Percentiles rank a stretch among this genome's conserved stretches.
phyloP scores from a whole-genome alignment of 2,113 vertebrate genomes.

The Neotoma lepida region DNA sequence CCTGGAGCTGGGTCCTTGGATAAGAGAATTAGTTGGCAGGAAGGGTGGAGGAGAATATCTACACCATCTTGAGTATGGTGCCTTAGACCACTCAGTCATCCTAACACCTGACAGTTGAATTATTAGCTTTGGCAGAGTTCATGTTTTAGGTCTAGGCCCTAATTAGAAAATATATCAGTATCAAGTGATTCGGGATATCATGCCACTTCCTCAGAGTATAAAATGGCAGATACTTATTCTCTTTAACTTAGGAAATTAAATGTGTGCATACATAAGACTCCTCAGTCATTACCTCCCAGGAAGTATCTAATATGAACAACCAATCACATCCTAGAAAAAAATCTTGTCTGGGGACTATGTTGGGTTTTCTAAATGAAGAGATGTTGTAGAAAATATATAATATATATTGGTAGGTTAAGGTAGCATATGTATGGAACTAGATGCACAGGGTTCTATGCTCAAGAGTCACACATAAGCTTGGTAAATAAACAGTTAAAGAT shows the following conservation, averaged over 20 bases:
- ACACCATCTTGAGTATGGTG: not conserved
- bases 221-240: not conserved
- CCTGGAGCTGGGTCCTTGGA: not conserved
- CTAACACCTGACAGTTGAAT: not conserved
- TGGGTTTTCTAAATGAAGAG: not conserved
- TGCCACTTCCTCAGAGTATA: not conserved
- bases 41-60: not conserved
- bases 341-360: not conserved
- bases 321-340: not conserved
- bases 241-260: constrained; percentile 21
- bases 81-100: not conserved
- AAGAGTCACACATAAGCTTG: not conserved
- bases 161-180: not conserved
- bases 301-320: not conserved
- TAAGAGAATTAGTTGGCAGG: not conserved
- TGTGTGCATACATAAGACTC: not conserved
- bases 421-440: not conserved
- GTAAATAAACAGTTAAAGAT: not conserved
- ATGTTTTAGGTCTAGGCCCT: not conserved
- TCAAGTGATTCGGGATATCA: not conserved
- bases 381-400: not conserved
- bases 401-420: not conserved
- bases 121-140: not conserved
- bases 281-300: not conserved
- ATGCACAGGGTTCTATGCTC: not conserved